Evolutionary conservation across 2,113 vertebrate genomes (phyloP), one percentile per base, ranked within the genome.

Genomic region (Sialia sialis): DNA sequence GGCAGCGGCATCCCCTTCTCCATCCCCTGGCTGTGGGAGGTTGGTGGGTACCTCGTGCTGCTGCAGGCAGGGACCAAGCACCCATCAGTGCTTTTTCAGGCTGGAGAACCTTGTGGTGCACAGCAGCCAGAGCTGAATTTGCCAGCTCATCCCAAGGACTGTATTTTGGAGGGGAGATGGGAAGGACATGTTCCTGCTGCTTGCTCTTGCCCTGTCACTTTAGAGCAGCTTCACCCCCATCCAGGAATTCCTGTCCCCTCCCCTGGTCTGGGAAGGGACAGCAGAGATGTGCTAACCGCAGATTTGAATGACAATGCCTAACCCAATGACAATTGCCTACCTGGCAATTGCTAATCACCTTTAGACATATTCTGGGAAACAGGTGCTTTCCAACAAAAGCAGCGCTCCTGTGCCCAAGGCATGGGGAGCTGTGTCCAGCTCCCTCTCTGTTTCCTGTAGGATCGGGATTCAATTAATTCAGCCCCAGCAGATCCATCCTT

Each of bases 391-490:
- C 59, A 78, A 78, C 72, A 67, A 90, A 85, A 85, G 79, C 25
- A 3, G 30, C 32, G 0, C 48, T 75, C 69, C 60, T 30, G 55
- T 72, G 94, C 91, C 93, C 73, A 43, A 95, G 89, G 67, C 84
- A 23, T 0, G 48, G 51, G 9, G 26, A 34, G 73, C 87, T 32
- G 56, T 60, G 87, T 64, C 92, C 95, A 84, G 0, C 30, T 87
- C 58, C 77, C 17, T 72, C 95, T 68, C 84, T 41, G 66, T 51
- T 44, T 89, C 66, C 84, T 18, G 36, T 20, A 80, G 90, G 84
- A 79, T 19, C 43, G 81, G 74, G 89, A 91, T 96, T 84, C 92
- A 89, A 89, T 95, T 67, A 89, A 89, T 52, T 89, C 69, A 16
- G 81, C 82, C 87, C 60, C 44, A 1, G 84, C 0, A 0, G 95